Evolutionary conservation across 1,140 invertebrate species (phyloP), one percentile per base, ranked within the genome.

Genomic region (Drosophila repleta): DNA sequence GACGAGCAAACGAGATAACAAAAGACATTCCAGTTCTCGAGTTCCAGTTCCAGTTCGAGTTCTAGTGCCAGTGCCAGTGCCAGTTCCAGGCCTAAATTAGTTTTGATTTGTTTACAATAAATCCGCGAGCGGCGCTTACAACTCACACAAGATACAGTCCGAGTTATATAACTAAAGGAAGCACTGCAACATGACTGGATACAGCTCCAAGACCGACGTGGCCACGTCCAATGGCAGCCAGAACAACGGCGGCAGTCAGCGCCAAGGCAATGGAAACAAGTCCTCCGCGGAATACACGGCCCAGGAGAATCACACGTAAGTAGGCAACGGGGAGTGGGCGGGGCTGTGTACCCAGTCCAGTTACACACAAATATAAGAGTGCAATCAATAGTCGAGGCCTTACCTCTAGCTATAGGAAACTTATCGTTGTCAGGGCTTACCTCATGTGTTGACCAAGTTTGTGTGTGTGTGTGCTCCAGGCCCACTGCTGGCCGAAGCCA

Each of bases 301-400:
- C 8, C 83, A 64, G 32, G 83, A 88, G 72, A 73, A 73, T 37
- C 61, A 81, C 48, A 68, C 83, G 83, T 87, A 79, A 88, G 83
- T 85, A 43, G 2, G 10, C 5, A 26, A 1, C 3, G 5, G n/a
- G 29, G 29, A 29, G 29, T 8, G 29, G 4, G n/a, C 26, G 1
- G 7, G 6, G 13, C 39, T 6, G 6, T 8, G 39, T 5, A 3
- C 15, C 5, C 2, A 1, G 39, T 4, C 13, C 39, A 43, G 7
- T 43, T 35, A 13, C 32, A 35, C 11, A 39, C 13, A 17, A 15
- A 7, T 1, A 29, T 3, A 35, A 18, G 37, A 53, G 32, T 65
- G 81, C 63, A 58, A 79, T 21, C 21, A 55, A 69, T 76, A 41
- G 17, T 77, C n/a, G n/a, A n/a, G n/a, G n/a, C n/a, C 45, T 62